Conservation (phyloP, 2,113 vertebrate species). For the Rana temporaria region DNA sequence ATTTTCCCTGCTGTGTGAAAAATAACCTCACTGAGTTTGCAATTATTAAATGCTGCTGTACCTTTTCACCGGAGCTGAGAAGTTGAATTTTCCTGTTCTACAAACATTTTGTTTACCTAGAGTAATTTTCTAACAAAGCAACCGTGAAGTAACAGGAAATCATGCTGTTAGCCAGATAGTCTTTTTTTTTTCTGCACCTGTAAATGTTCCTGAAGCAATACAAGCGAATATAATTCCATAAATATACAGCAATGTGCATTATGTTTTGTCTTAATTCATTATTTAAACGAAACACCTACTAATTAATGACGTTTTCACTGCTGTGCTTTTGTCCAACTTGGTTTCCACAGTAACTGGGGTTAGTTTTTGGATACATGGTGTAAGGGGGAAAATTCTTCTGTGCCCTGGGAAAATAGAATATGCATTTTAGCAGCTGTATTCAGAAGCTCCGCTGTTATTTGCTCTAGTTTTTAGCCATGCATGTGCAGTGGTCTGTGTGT, state of each 20-base stretch:
- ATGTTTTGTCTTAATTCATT: conserved; percentile 2
- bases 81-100: conserved; percentile 43
- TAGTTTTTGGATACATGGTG: no score
- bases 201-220: conserved; percentile 21
- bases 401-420: no score
- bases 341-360: background rate
- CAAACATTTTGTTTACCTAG: conserved; percentile 45
- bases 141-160: conserved; percentile 25
- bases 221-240: conserved; percentile 27
- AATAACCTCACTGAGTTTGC: conserved; percentile 35
- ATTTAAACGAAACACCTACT: background rate
- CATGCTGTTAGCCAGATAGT: conserved; percentile 38
- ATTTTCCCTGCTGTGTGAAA: conserved; percentile 39
- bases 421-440: no score
- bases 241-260: conserved; percentile 14
- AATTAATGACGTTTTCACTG: background rate
- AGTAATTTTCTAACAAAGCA: conserved; percentile 44
- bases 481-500: no score
- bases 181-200: conserved; percentile 28
- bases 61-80: background rate
- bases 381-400: no score
- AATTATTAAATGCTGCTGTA: conserved; percentile 34
- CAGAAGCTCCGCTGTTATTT: no score
- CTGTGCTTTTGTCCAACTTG: background rate
- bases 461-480: no score